phyloP scores from a whole-genome alignment of 2,797 vertebrate species.

The Eulemur coronatus region DNA sequence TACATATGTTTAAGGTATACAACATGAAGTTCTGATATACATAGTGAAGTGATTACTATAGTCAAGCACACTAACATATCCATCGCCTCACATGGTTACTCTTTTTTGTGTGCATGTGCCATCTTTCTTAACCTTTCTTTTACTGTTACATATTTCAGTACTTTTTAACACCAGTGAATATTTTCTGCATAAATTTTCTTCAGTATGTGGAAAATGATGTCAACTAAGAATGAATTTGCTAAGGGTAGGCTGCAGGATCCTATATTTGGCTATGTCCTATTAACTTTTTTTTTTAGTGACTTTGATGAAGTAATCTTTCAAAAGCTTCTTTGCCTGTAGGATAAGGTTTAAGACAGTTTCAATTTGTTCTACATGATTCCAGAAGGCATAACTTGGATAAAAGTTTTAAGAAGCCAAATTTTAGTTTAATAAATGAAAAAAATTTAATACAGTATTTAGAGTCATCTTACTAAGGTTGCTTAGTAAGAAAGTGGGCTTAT shows the following conservation, averaged over 20 bases:
- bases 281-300: background rate
- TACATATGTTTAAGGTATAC: background rate
- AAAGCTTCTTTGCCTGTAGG: background rate
- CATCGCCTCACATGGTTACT: background rate
- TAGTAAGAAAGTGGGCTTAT: background rate
- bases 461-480: background rate
- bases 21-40: background rate
- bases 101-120: background rate
- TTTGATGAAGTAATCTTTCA: conserved; percentile 40
- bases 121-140: background rate
- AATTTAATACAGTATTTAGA: background rate
- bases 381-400: background rate
- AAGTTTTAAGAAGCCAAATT: conserved; percentile 31
- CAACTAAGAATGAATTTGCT: conserved; percentile 28
- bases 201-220: conserved; percentile 9
- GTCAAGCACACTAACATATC: background rate
- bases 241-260: background rate
- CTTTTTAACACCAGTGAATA: background rate
- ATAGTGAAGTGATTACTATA: background rate
- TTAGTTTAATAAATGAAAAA: background rate
- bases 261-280: background rate
- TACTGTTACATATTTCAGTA: background rate
- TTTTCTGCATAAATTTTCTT: conserved; percentile 1
- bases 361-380: conserved; percentile 5
- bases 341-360: background rate